A percentile compares a stretch with the other conserved stretches of the same genome.
Evolutionary conservation across 92 coral and sea anemone species (phyloP).

Genomic region (Epizoanthus rinbou): DNA sequence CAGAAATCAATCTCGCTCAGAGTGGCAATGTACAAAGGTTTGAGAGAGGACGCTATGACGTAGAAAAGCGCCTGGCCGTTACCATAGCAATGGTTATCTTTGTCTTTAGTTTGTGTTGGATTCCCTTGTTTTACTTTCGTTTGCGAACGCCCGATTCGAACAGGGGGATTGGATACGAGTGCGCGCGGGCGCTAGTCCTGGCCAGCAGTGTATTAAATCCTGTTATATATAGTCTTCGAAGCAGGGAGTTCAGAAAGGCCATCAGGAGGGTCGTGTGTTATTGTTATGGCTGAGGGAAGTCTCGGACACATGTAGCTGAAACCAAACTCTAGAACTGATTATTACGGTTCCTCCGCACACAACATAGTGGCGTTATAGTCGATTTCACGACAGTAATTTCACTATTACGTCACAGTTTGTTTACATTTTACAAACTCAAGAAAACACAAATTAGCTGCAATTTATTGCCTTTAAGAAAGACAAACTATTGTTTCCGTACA

Average conservation of each 20-base stretch:
- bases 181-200: conserved; percentile 17
- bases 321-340: too few species aligned
- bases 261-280: background rate
- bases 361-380: too few species aligned
- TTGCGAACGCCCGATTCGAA: background rate
- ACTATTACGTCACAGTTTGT: too few species aligned
- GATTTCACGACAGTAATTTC: too few species aligned
- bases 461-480: too few species aligned
- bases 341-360: too few species aligned
- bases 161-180: conserved; percentile 14
- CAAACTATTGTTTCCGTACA: too few species aligned
- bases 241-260: conserved; percentile 9
- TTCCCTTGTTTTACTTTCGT: conserved; percentile 24
- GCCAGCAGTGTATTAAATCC: conserved; percentile 17
- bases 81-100: conserved; percentile 20
- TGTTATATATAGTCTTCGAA: background rate
- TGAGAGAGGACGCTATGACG: background rate
- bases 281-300: background rate
- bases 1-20: background rate
- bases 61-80: conserved; percentile 18
- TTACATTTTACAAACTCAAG: too few species aligned
- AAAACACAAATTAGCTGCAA: too few species aligned
- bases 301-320: too few species aligned
- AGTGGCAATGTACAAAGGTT: background rate
- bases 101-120: conserved; percentile 4